These are phyloP conservation scores for Myrmophylax atrothorax DNA, from an alignment of 2,113 vertebrate species.

Conservation along the genomic window DNA sequence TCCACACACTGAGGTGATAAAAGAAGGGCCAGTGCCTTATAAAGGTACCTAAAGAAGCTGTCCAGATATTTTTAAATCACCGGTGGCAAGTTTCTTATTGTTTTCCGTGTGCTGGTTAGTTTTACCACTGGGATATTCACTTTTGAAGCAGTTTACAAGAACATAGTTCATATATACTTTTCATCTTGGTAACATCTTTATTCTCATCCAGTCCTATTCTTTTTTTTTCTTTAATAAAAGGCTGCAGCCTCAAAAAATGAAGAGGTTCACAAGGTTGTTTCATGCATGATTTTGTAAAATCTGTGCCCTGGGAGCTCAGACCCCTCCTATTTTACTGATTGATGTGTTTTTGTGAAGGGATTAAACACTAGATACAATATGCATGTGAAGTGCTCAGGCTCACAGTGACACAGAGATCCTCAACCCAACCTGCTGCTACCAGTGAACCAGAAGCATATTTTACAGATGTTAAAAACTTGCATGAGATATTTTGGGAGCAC, in stretches of 20 bases:
- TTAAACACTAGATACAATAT: background rate
- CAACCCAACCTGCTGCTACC: background rate
- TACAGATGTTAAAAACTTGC: background rate
- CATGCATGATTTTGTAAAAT: background rate
- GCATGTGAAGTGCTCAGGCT: background rate
- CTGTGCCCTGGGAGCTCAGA: background rate
- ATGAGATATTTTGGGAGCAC: background rate
- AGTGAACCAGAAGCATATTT: background rate
- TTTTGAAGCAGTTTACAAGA: background rate
- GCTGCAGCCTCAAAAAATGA: background rate
- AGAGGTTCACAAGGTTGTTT: background rate
- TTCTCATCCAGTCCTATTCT: background rate
- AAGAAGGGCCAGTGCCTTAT: background rate
- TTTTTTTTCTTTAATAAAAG: background rate
- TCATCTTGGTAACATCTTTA: background rate
- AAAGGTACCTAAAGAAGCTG: background rate
- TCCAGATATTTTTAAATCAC: background rate
- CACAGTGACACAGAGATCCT: background rate
- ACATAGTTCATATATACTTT: background rate
- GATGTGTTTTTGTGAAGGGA: background rate
- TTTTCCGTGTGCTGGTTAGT: background rate
- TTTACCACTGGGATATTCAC: background rate
- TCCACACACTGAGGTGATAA: background rate
- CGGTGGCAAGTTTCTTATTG: background rate
- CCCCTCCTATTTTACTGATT: background rate